A percentile compares a stretch with the other conserved stretches of the same genome.
phyloP scores from a whole-genome alignment of 2,888 invertebrate genomes.

The Drosophila testacea region DNA sequence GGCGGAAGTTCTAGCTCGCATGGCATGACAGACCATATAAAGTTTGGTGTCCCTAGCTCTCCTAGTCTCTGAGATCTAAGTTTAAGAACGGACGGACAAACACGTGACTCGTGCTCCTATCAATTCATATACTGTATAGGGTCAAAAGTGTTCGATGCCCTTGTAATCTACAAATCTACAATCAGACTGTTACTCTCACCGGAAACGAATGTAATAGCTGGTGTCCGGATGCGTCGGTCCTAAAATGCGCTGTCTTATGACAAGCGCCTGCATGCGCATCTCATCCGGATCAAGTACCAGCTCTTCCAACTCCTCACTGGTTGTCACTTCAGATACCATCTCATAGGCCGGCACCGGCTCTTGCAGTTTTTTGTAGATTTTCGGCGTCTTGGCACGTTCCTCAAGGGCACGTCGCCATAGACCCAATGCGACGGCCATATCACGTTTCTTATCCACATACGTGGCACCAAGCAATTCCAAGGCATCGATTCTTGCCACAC shows the following conservation, averaged over 20 bases:
- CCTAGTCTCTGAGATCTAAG: no score
- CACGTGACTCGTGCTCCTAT: no score
- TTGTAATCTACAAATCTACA: no score
- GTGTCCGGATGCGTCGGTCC: constrained; percentile 98
- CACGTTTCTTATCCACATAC: constrained; percentile 97
- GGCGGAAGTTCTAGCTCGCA: no score
- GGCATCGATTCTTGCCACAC: constrained; percentile 94
- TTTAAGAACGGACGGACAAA: no score
- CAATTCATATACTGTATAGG: no score
- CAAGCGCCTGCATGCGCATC: constrained; percentile 97
- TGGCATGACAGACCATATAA: no score
- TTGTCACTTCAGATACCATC: constrained; percentile 92
- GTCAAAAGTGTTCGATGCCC: no score
- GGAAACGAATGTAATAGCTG: constrained; percentile 96
- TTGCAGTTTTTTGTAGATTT: constrained; percentile 91
- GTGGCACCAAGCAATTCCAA: constrained; percentile 96
- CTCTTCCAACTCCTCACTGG: constrained; percentile 92
- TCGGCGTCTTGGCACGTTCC: constrained; percentile 89
- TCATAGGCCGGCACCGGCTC: constrained; percentile 95
- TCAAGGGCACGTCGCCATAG: constrained; percentile 97
- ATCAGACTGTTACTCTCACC: constrained; percentile 60
- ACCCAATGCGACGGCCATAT: constrained; percentile 95
- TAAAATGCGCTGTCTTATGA: constrained; percentile 96
- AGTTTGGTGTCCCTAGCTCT: no score
- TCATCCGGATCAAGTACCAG: constrained; percentile 96